A percentile compares a stretch with the other conserved stretches of the same genome.
Evolutionary conservation across 2,113 vertebrate species (phyloP).

Genomic region (Ancistrus triradiatus): DNA sequence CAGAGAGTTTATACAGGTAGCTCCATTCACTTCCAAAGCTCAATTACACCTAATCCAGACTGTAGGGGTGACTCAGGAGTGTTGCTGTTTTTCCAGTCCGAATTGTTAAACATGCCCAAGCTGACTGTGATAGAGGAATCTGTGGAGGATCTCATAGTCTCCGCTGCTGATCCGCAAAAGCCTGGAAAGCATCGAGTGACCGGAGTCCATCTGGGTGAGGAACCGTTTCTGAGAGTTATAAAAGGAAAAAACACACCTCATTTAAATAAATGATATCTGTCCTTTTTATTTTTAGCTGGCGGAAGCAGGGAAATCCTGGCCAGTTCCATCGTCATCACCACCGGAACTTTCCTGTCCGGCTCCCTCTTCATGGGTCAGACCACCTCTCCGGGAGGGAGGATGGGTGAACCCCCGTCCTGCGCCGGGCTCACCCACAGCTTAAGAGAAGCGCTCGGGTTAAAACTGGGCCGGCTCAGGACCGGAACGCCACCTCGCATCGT

Average conservation of each 20-base stretch:
- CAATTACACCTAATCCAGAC: neutral
- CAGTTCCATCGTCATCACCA: constrained; percentile 82
- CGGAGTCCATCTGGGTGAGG: constrained; percentile 79
- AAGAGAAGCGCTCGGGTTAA: constrained; percentile 77
- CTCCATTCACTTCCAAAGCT: neutral
- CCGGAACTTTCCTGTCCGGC: constrained; percentile 88
- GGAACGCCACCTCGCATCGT: constrained; percentile 87
- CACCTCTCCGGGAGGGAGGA: constrained; percentile 77
- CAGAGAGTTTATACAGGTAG: constrained; percentile 83
- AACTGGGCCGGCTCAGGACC: constrained; percentile 82
- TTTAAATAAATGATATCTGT: too few relatives aligned
- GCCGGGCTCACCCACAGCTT: constrained; percentile 79
- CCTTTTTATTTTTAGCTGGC: constrained; percentile 60
- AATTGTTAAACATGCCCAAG: constrained; percentile 78
- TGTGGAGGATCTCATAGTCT: constrained; percentile 83
- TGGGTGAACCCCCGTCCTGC: constrained; percentile 83
- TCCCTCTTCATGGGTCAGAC: constrained; percentile 77
- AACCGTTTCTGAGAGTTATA: neutral
- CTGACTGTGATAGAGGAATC: constrained; percentile 82
- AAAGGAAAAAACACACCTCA: too few relatives aligned
- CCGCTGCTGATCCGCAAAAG: constrained; percentile 65
- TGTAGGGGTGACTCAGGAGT: neutral
- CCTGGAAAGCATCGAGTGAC: constrained; percentile 74
- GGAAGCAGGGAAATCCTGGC: constrained; percentile 62
- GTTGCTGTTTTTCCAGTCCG: constrained; percentile 63